phyloP scores from a whole-genome alignment of 2,888 invertebrate genomes.

The Drosophila eohydei region DNA sequence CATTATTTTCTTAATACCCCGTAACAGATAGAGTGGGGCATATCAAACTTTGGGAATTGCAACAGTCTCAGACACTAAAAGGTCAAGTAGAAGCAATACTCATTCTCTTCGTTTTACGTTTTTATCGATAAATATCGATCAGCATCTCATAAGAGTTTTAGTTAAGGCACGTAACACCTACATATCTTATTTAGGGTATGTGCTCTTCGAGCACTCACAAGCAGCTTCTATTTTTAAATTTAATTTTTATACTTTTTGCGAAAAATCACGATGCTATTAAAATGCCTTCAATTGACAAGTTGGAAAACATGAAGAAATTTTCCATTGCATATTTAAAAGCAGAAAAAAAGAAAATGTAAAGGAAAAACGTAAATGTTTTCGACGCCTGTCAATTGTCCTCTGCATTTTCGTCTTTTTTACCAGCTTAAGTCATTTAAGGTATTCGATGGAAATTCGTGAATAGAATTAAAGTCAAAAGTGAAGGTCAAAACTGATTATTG shows the following conservation, averaged over 20 bases:
- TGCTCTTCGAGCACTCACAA: too few relatives aligned
- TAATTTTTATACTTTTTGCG: slow-evolving; percentile 8
- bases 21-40: background rate
- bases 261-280: slow-evolving; percentile 57
- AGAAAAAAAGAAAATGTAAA: slow-evolving; percentile 4
- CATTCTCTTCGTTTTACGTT: too few relatives aligned
- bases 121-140: background rate
- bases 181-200: background rate
- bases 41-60: too few relatives aligned
- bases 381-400: slow-evolving; percentile 34
- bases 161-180: too few relatives aligned
- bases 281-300: slow-evolving; percentile 61
- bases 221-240: background rate
- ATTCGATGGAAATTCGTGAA: background rate
- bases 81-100: too few relatives aligned
- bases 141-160: background rate
- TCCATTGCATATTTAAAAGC: slow-evolving; percentile 13
- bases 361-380: slow-evolving; percentile 28
- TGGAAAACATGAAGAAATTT: slow-evolving; percentile 15
- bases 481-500: background rate
- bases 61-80: too few relatives aligned
- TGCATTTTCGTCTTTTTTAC: background rate
- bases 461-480: slow-evolving; percentile 1
- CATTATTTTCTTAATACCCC: slow-evolving; percentile 1
- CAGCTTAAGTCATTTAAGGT: background rate